A percentile compares a stretch with the other conserved stretches of the same genome.
Evolutionary conservation across 2,113 vertebrate species (phyloP).

Genomic region (Saguinus imperator): DNA sequence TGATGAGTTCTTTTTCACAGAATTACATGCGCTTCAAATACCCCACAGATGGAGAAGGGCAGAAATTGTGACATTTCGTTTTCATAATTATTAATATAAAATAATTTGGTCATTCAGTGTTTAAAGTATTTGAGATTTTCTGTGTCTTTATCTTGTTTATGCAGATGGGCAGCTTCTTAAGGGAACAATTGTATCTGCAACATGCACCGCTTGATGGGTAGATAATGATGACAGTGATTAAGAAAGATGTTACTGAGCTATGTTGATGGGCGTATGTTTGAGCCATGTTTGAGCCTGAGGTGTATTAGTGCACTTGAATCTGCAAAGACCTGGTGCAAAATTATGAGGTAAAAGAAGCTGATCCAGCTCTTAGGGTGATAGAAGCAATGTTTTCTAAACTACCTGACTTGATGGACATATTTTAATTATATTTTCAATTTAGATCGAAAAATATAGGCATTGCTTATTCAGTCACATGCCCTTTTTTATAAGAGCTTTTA

Average conservation of each 20-base stretch:
- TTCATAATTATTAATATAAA: constrained; percentile 4
- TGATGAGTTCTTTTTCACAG: constrained; percentile 3
- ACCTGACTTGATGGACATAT: not conserved
- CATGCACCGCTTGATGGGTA: not conserved
- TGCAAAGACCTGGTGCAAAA: not conserved
- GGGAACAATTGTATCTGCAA: not conserved
- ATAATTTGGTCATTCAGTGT: not conserved
- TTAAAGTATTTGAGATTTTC: not conserved
- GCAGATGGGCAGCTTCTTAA: not conserved
- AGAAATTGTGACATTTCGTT: not conserved
- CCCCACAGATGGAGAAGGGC: not conserved
- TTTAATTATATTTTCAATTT: not conserved
- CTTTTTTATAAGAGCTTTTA: constrained; percentile 22
- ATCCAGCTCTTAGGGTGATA: not conserved
- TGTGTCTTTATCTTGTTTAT: not conserved
- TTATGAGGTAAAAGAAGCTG: not conserved
- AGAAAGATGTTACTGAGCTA: not conserved
- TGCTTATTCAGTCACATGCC: not conserved
- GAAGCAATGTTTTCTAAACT: constrained; percentile 21
- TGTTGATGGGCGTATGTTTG: not conserved
- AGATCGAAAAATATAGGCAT: not conserved
- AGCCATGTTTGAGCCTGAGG: not conserved
- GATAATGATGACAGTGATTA: not conserved
- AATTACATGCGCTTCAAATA: not conserved
- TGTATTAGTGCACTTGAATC: not conserved